Evolutionary conservation across 1,140 invertebrate genomes (phyloP).

Genomic region (Manduca sexta): DNA sequence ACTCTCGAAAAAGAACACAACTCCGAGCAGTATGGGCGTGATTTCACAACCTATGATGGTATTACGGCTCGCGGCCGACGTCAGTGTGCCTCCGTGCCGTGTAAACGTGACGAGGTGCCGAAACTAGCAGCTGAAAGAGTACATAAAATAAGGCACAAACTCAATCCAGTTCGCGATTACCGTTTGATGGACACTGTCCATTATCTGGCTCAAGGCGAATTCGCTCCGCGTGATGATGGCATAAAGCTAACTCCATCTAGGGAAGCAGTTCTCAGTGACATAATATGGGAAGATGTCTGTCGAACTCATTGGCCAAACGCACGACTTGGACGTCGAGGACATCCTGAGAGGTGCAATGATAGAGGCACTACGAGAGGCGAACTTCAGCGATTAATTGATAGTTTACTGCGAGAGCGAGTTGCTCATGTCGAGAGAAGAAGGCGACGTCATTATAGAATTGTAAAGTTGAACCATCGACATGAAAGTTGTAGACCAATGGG

Average conservation of each 20-base stretch:
- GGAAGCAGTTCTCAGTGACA: slow-evolving; percentile 66
- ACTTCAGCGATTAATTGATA: slow-evolving; percentile 59
- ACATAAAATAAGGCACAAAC: slow-evolving; percentile 59
- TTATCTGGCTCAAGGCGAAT: slow-evolving; percentile 65
- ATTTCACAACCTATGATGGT: slow-evolving; percentile 60
- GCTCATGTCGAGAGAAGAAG: slow-evolving; percentile 56
- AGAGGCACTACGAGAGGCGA: slow-evolving; percentile 46
- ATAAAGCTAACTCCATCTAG: slow-evolving; percentile 63
- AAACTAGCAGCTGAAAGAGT: slow-evolving; percentile 57
- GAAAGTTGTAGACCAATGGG: slow-evolving; percentile 53
- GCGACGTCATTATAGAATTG: slow-evolving; percentile 58
- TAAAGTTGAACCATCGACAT: slow-evolving; percentile 60
- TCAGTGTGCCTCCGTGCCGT: slow-evolving; percentile 56
- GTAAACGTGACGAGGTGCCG: slow-evolving; percentile 50
- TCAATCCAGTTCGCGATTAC: slow-evolving; percentile 62
- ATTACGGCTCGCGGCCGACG: slow-evolving; percentile 53
- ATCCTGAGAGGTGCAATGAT: slow-evolving; percentile 46
- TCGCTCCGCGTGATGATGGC: slow-evolving; percentile 61
- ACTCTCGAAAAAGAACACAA: slow-evolving; percentile 60
- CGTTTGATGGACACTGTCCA: slow-evolving; percentile 66
- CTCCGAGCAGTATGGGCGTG: slow-evolving; percentile 61
- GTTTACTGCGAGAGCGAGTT: slow-evolving; percentile 53
- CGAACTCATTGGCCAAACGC: slow-evolving; percentile 63
- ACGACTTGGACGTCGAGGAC: slow-evolving; percentile 42
- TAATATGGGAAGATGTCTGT: slow-evolving; percentile 68